Evolutionary conservation across 2,113 vertebrate species (phyloP).

Genomic region (Lates calcarifer): DNA sequence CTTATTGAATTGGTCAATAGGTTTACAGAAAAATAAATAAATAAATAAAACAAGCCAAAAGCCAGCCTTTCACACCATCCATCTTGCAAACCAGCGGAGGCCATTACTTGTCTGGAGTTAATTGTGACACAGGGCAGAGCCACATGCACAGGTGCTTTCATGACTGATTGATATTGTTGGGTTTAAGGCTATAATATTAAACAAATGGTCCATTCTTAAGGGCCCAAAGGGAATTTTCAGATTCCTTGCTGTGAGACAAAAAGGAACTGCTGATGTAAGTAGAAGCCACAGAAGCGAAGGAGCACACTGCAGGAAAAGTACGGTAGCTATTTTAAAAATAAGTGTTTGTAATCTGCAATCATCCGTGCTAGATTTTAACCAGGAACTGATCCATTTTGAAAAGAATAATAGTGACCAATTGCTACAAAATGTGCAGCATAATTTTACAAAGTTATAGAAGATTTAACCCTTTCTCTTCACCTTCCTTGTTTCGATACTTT

Average conservation of each 20-base stretch:
- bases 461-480: slow-evolving; percentile 14
- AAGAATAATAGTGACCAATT: slow-evolving; percentile 20
- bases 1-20: slow-evolving; percentile 39
- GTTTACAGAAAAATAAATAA: slow-evolving; percentile 6
- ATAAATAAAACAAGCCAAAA: slow-evolving; percentile 14
- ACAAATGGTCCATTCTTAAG: slow-evolving; percentile 76
- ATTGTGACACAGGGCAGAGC: slow-evolving; percentile 70
- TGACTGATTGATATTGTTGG: slow-evolving; percentile 81
- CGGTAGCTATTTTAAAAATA: slow-evolving; percentile 17
- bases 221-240: slow-evolving; percentile 36
- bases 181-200: slow-evolving; percentile 80
- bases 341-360: slow-evolving; percentile 45
- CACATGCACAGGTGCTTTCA: slow-evolving; percentile 73
- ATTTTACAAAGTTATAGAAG: slow-evolving; percentile 9
- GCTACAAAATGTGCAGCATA: slow-evolving; percentile 10
- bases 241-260: slow-evolving; percentile 47
- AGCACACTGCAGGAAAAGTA: slow-evolving; percentile 35
- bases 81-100: slow-evolving; percentile 49
- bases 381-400: slow-evolving; percentile 15
- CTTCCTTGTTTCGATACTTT: slow-evolving; percentile 24
- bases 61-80: slow-evolving; percentile 42
- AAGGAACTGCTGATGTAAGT: slow-evolving; percentile 2
- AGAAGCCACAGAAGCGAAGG: slow-evolving; percentile 2
- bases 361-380: slow-evolving; percentile 35
- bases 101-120: slow-evolving; percentile 70